Base-by-base conservation (phyloP, 2,888 invertebrate genomes). In the Scaeva pyrastri region DNA sequence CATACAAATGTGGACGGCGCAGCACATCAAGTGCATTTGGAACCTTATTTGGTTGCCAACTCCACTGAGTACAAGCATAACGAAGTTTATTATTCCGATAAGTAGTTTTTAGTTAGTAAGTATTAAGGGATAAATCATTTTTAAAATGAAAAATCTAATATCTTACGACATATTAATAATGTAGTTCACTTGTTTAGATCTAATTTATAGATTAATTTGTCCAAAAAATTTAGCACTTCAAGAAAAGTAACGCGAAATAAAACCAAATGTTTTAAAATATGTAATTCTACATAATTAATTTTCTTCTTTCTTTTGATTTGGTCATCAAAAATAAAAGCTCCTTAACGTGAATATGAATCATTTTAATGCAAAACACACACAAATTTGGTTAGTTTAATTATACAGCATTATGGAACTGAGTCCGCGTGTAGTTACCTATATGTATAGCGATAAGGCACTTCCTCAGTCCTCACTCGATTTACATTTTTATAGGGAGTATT, bases 381-480 rank as follows among this genome's bases (percentile, higher is more conserved):
- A 45, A 56, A 50, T 10, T 50, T 23, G 1, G 68, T 39, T 39
- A 26, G 12, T 23, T n/a, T 26, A 39, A 12, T 23, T 52, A 36
- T 23, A 50, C 12, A 58, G 58, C 7, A 2, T 19, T 39, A 19
- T 26, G 31, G 36, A 58, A 23, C 4, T 11, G n/a, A 21, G 23
- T 23, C 60, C 60, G 52, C 74, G 68, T 80, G 68, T 82, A 31
- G 8, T 0, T n/a, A n/a, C n/a, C n/a, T n/a, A n/a, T 2, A 4
- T 5, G 31, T 31, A 26, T 10, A 31, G 50, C 31, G 82, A 77
- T 82, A 82, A 77, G 58, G 64, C n/a, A 70, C 55, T 62, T 83
- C 78, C 55, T 66, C 11, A 36, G 55, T 68, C 68, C 68, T 68
- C 48, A 73, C 36, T 72, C 26, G n/a, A 19, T 50, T 39, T 68